Evolutionary conservation across 2,888 invertebrate genomes (phyloP), one percentile per base, ranked within the genome.

Genomic region (Subacronicta megacephala): DNA sequence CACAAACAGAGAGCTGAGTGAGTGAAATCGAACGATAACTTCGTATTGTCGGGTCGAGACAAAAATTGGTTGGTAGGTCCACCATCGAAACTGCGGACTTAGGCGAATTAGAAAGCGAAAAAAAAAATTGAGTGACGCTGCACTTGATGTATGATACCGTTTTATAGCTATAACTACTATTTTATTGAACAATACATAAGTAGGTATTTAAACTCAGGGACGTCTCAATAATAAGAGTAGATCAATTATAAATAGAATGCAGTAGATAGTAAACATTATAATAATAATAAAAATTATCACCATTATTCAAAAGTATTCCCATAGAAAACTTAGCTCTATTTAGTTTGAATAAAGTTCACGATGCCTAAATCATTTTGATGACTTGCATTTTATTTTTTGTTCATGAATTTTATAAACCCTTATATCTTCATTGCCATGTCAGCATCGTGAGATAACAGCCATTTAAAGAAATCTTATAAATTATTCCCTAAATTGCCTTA

Each of bases 1-100:
- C 59, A 67, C 62, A 66, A 73, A 55, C 57, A 65, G 62, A 60
- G 62, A 56, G 73, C 70, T 73, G 77, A 74, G 74, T 80, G 78
- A 72, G 78, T 76, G 77, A 72, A 78, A 81, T 81, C 77, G 80
- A 80, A 77, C 76, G 76, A 83, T 83, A 82, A 83, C 79, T 83
- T 77, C 71, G 77, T 81, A 82, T 80, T 79, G 82, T 72, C 65
- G 46, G 61, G 29, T 40, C 38, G 58, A 44, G 60, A 62, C 54
- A 42, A 51, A 59, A 63, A 73, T 70, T 70, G 70, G 31, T 44
- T 10, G 53, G 36, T 40, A 18, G 53, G 36, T 40, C 16, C 29
- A 44, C 41, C 47, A 59, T 67, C 20, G 35, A 35, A 18, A 61
- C 74, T 69, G 41, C 10, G 59, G 40, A 73, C 42, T 57, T 55